Conservation (phyloP, 1,140 invertebrate genomes). For the Drosophila yakuba region DNA sequence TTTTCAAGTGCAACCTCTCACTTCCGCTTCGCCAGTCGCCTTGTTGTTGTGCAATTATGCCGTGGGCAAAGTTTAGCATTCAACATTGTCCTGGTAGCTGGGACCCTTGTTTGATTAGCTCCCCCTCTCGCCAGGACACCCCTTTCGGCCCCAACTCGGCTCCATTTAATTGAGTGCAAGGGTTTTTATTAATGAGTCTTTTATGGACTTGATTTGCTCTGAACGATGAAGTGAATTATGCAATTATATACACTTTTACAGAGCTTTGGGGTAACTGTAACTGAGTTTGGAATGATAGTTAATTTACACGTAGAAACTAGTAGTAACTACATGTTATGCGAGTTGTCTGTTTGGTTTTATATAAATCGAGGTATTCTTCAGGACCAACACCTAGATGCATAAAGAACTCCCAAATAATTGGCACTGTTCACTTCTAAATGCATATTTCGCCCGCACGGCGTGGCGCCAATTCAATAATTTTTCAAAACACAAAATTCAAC, state of each 20-base stretch:
- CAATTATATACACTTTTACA: constrained; percentile 42
- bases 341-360: too few species aligned
- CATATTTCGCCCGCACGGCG: constrained; percentile 45
- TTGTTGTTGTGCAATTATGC: constrained; percentile 62
- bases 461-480: constrained; percentile 76
- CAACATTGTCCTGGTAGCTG: constrained; percentile 59
- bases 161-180: constrained; percentile 79
- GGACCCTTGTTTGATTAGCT: constrained; percentile 79
- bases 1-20: constrained; percentile 55
- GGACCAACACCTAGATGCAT: too few species aligned
- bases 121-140: constrained; percentile 36
- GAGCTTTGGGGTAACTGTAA: constrained; percentile 28
- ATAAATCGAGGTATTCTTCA: too few species aligned
- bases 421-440: constrained; percentile 10
- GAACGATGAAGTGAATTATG: constrained; percentile 43
- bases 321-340: neutral
- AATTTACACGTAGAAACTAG: neutral
- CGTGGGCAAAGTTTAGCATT: constrained; percentile 61
- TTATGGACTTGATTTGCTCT: constrained; percentile 62
- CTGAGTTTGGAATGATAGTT: neutral
- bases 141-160: constrained; percentile 23
- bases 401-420: neutral
- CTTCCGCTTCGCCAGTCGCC: constrained; percentile 44
- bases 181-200: constrained; percentile 77
- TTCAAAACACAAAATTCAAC: constrained; percentile 55